Evolutionary conservation across 2,113 vertebrate species (phyloP), one percentile per base, ranked within the genome.

Genomic region (Chionodraco myersi): DNA sequence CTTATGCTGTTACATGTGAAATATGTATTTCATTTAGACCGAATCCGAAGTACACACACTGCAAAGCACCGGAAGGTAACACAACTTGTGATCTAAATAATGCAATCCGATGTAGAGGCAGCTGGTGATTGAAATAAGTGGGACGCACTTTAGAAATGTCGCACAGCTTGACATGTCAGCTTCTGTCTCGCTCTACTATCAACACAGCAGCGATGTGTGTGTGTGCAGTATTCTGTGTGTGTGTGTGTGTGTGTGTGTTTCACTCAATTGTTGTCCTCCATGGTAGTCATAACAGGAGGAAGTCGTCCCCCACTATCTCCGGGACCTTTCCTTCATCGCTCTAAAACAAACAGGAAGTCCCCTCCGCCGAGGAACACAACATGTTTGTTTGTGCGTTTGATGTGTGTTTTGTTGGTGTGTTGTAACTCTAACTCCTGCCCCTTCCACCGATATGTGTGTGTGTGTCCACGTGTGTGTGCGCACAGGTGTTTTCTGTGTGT

Each of bases 251-350:
- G 62, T 45, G 64, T 58, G 49, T 66, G 70, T 81, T 47, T 34
- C 30, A 54, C 52, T 80, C 58, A 48, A 45, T 77, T 72, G 60
- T 75, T 64, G 71, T 82, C 71, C 60, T 57, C 48, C 56, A 53
- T 15, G 15, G 18, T 57, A 89, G 83, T 85, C 90, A 90, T 64
- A 91, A 87, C 84, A 85, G 72, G 45, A 87, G 75, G 89, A 83
- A 84, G 75, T 44, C 58, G 69, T 86, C 69, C 69, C 36, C 56
- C 71, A 23, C 64, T 83, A 62, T 70, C 53, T 76, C 58, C 12
- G 13, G 58, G 49, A 41, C 75, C 80, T 75, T 78, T 72, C 70
- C 72, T 82, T 77, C 69, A 15, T 10, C 53, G 71, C 34, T 82
- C 75, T 34, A 81, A 80, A 80, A 60, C 79, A 89, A 36, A 36